Evolutionary conservation across 2,797 vertebrate species (phyloP), one percentile per base, ranked within the genome.

Genomic region (Morelia viridis): DNA sequence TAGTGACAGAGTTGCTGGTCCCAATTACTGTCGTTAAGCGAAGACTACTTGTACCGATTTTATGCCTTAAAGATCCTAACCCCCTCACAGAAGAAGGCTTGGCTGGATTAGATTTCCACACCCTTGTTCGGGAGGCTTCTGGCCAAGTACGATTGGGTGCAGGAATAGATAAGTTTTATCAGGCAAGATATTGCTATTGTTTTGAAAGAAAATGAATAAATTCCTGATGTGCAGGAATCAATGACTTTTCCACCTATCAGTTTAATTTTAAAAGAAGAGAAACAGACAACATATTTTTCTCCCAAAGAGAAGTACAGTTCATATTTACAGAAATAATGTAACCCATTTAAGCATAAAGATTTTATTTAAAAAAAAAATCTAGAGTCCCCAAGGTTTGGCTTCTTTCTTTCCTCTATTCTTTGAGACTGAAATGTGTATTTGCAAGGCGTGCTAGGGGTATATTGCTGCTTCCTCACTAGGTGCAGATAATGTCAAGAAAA

Each of bases 401-500:
- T 95, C 95, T 95, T 90, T 31, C 93, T n/a, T 31, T 26, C 28
- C 92, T 90, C 90, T 91, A 5, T 80, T 90, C 92, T 58, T 94
- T 93, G 93, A 94, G 94, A 97, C 96, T 96, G 95, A 96, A 97
- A 95, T 0, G 22, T 94, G 95, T 94, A 93, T 93, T 94, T 90
- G 31, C 90, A 94, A 35, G 89, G 89, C 89, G 80, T 96, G 95
- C 95, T 95, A 93, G 95, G 94, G 93, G 91, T 93, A 86, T 94
- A 93, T 93, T 94, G 6, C 94, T 96, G 93, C 93, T 94, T 96
- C 95, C 93, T 90, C 95, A 88, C 94, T 94, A 95, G 91, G 90
- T 93, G 92, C 93, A 0, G 95, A 97, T 97, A 96, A 94, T 95
- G 96, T 97, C 96, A 96, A 93, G 95, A 95, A 97, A 97, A 97